phyloP scores from a whole-genome alignment of 2,888 invertebrate species.

The Julus scanicus region DNA sequence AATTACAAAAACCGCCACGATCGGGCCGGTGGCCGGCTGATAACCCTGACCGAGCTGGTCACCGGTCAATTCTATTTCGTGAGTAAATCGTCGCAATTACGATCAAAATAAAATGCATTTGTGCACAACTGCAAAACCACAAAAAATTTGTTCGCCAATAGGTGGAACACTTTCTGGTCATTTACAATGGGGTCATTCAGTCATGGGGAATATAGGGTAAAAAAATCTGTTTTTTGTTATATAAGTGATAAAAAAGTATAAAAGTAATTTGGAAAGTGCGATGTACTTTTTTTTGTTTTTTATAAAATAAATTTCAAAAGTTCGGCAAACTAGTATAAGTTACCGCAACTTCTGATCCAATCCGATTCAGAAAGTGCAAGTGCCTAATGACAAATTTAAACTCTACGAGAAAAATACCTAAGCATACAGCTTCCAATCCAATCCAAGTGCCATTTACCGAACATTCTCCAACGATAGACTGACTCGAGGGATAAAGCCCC shows the following conservation, averaged over 20 bases:
- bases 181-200: no score
- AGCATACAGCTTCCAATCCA: background rate
- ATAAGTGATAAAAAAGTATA: no score
- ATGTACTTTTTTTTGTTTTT: no score
- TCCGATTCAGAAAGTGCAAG: background rate
- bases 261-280: no score
- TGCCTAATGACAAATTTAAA: background rate
- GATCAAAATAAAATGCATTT: background rate
- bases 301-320: no score
- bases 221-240: no score
- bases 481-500: background rate
- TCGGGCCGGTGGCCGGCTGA: background rate
- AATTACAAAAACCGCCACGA: conserved; percentile 55
- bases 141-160: no score
- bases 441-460: conserved; percentile 49
- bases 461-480: conserved; percentile 21
- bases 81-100: background rate
- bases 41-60: background rate
- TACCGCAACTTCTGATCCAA: no score
- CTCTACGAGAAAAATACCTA: background rate
- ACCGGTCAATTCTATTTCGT: background rate
- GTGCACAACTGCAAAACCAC: background rate
- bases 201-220: no score
- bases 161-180: no score
- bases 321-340: no score